A percentile compares a stretch with the other conserved stretches of the same genome.
These are phyloP conservation scores for Drosophila pachea DNA, from an alignment of 1,140 invertebrate species.

Conservation along the genomic window DNA sequence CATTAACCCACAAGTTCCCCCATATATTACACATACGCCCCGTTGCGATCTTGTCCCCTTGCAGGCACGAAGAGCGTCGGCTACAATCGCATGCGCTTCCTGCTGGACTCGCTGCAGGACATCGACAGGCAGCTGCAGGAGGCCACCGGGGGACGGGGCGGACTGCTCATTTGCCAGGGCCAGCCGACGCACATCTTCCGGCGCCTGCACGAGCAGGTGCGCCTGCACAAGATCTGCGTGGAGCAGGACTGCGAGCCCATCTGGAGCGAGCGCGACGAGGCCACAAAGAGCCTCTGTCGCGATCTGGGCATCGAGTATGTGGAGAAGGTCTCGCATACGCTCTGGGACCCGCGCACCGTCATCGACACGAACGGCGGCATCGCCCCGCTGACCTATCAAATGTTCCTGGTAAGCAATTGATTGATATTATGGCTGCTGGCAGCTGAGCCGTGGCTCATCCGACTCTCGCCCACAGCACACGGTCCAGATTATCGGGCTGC, in stretches of 20 bases:
- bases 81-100: slow-evolving; percentile 85
- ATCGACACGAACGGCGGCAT: slow-evolving; percentile 85
- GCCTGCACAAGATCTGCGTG: slow-evolving; percentile 81
- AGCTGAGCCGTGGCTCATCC: background rate
- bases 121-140: slow-evolving; percentile 82
- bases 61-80: slow-evolving; percentile 83
- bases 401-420: slow-evolving; percentile 82
- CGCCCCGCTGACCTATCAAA: slow-evolving; percentile 86
- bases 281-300: slow-evolving; percentile 81
- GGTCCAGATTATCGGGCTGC: slow-evolving; percentile 82
- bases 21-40: background rate
- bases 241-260: slow-evolving; percentile 87
- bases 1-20: too few species aligned
- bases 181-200: slow-evolving; percentile 83
- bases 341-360: slow-evolving; percentile 85
- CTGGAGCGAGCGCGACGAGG: slow-evolving; percentile 83
- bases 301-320: slow-evolving; percentile 81
- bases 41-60: too few species aligned
- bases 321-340: slow-evolving; percentile 85
- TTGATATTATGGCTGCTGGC: background rate
- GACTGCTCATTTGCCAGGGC: slow-evolving; percentile 83
- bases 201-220: slow-evolving; percentile 81
- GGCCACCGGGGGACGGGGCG: slow-evolving; percentile 79
- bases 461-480: slow-evolving; percentile 79
- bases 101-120: slow-evolving; percentile 86